Evolutionary conservation across 2,888 invertebrate species (phyloP).

Genomic region (Macrosiphum euphorbiae): DNA sequence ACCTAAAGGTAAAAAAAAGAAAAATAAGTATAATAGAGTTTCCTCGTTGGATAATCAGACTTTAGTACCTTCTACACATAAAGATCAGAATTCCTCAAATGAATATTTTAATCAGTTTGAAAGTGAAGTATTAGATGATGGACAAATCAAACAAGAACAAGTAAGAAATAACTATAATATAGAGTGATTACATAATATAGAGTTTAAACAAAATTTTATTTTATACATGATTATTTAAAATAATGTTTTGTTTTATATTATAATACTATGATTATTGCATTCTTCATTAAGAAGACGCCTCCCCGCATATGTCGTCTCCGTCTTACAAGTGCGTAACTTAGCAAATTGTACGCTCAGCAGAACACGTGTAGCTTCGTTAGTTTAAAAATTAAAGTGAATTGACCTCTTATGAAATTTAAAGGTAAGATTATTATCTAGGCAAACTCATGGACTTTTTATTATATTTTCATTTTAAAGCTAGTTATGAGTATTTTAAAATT

Average conservation of each 20-base stretch:
- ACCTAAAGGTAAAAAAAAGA: slow-evolving; percentile 21
- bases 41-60: neutral
- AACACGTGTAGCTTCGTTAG: no score
- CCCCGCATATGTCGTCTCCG: no score
- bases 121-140: neutral
- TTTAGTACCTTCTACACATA: neutral
- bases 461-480: no score
- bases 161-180: neutral
- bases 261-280: neutral
- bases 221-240: neutral
- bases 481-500: no score
- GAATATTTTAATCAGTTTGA: slow-evolving; percentile 16
- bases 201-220: neutral
- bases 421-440: no score
- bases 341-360: no score
- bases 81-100: neutral
- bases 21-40: neutral
- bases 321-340: no score
- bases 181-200: neutral
- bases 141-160: neutral
- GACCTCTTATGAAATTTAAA: no score
- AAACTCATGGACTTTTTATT: no score
- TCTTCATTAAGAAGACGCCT: neutral
- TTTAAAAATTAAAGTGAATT: no score
- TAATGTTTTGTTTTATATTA: neutral